phyloP scores from a whole-genome alignment of 2,113 vertebrate genomes.

The Myiozetetes cayanensis region DNA sequence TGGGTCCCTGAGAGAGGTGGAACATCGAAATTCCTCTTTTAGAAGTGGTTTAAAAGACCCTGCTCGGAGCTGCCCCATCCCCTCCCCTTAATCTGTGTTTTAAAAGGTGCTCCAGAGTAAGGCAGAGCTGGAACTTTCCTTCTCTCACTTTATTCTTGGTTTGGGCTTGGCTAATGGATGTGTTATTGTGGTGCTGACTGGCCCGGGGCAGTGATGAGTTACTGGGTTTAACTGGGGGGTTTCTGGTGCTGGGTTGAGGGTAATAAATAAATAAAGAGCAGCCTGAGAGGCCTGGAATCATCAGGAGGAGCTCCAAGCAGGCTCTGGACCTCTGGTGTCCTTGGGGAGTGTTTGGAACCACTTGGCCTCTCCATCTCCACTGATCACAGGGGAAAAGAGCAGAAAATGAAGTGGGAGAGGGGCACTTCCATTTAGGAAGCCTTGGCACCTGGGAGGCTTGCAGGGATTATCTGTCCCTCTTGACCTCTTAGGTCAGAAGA shows the following conservation, averaged over 20 bases:
- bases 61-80: rapidly evolving
- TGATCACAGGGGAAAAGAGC: neutral
- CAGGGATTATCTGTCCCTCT: no score
- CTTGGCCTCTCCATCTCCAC: no score
- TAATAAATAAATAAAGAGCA: neutral
- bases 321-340: rapidly evolving
- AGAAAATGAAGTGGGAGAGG: neutral
- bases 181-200: neutral
- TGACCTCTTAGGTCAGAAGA: neutral
- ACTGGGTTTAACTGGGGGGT: neutral
- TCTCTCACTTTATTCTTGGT: neutral
- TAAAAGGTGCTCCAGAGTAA: neutral
- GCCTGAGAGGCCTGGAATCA: neutral
- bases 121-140: neutral
- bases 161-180: neutral
- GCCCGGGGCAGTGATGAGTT: neutral
- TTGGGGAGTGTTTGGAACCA: neutral
- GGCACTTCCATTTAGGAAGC: neutral
- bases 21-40: neutral
- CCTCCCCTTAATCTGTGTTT: neutral
- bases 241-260: neutral
- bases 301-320: neutral
- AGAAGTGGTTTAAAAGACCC: neutral
- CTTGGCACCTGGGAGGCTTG: neutral
- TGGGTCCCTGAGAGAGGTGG: neutral